Percentiles rank a stretch among this genome's conserved stretches.
Conservation (phyloP, 2,113 vertebrate genomes). For the Campylorhamphus procurvoides region DNA sequence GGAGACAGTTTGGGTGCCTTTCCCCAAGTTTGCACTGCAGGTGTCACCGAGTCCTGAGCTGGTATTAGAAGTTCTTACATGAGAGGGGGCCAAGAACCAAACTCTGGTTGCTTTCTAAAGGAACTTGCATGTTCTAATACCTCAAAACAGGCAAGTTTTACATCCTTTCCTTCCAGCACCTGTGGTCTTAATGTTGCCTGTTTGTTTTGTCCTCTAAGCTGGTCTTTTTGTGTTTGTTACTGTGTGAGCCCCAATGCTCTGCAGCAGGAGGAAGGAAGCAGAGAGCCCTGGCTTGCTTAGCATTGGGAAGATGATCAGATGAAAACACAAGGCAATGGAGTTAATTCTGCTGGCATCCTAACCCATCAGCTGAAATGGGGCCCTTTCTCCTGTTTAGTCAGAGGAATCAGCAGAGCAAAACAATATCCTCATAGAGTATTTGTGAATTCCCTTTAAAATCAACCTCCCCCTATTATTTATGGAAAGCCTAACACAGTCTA, state of each 20-base stretch:
- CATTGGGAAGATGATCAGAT: not conserved
- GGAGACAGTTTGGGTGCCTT: not conserved
- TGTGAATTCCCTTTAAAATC: not conserved
- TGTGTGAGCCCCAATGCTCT: not conserved
- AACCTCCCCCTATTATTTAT: fast-evolving
- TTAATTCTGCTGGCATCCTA: slow-evolving; percentile 1
- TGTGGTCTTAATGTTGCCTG: not conserved
- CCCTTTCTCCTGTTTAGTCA: not conserved
- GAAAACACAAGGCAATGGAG: not conserved
- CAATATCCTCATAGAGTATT: not conserved
- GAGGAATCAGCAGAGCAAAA: not conserved
- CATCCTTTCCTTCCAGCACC: not conserved
- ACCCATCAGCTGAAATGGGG: not conserved
- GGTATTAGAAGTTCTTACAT: not conserved
- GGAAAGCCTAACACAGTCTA: not conserved
- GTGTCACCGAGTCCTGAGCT: not conserved
- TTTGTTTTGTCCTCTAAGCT: not conserved
- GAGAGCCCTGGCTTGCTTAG: slow-evolving; percentile 6
- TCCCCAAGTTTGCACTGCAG: not conserved
- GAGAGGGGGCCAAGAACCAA: not conserved
- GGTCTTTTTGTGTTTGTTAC: not conserved
- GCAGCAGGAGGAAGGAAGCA: not conserved
- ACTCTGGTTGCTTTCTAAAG: not conserved
- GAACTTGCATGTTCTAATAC: fast-evolving
- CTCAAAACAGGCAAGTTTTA: not conserved